These are phyloP conservation scores for Diceros bicornis DNA, from an alignment of 2,797 vertebrate species.

Conservation along the genomic window DNA sequence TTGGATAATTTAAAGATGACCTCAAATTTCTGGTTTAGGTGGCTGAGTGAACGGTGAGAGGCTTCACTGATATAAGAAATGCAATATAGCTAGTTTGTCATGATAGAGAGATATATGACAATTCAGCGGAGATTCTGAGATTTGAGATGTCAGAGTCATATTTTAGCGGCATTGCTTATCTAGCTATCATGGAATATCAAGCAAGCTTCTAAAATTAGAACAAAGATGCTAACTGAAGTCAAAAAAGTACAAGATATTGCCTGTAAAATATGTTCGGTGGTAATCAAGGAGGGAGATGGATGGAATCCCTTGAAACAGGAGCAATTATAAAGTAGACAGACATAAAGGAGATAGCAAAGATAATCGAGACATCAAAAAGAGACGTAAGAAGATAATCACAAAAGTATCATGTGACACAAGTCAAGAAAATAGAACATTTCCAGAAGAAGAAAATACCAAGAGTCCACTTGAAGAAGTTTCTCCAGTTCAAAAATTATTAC, in stretches of 20 bases:
- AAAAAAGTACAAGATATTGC: neutral
- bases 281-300: neutral
- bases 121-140: neutral
- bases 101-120: neutral
- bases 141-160: neutral
- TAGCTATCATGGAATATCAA: neutral
- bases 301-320: neutral
- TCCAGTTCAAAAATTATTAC: neutral
- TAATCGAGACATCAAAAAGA: neutral
- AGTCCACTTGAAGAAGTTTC: neutral
- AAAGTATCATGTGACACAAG: neutral
- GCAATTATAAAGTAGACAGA: neutral
- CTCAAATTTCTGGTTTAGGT: neutral
- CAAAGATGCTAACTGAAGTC: neutral
- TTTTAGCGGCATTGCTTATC: neutral
- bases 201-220: constrained; percentile 5
- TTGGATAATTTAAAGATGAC: neutral
- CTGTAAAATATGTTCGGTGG: neutral
- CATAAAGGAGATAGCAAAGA: neutral
- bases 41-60: neutral
- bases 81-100: constrained; percentile 1
- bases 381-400: neutral
- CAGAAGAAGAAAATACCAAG: neutral
- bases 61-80: neutral
- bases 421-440: neutral